Evolutionary conservation across 2,797 vertebrate genomes (phyloP).

Genomic region (Pseudocheirus occidentalis): DNA sequence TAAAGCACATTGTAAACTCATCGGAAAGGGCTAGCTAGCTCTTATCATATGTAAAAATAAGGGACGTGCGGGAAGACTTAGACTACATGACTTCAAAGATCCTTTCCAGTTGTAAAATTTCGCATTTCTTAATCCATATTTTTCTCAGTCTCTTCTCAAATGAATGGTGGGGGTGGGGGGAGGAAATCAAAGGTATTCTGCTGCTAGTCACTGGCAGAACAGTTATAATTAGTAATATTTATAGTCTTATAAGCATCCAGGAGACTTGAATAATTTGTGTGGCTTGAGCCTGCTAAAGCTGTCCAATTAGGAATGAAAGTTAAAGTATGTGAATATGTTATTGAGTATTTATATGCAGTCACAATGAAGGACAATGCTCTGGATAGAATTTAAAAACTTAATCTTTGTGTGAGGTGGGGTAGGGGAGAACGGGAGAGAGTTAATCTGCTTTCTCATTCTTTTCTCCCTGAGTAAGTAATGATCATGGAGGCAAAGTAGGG

Average conservation of each 20-base stretch:
- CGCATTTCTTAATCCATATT: not conserved
- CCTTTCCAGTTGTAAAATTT: not conserved
- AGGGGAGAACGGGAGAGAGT: not conserved
- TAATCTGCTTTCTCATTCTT: not conserved
- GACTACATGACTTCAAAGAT: not conserved
- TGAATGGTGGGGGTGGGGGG: no score
- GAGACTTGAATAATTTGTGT: not conserved
- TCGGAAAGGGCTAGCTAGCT: not conserved
- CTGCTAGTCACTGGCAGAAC: not conserved
- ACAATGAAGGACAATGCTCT: not conserved
- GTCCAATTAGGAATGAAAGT: not conserved
- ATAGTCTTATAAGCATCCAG: not conserved
- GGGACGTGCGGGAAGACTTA: not conserved
- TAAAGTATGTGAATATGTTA: not conserved
- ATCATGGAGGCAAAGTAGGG: not conserved
- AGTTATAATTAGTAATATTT: not conserved
- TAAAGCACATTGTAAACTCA: not conserved
- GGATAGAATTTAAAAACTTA: not conserved
- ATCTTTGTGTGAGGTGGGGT: not conserved
- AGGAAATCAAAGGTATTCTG: not conserved
- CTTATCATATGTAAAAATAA: not conserved
- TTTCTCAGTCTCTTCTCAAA: not conserved
- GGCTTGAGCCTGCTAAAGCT: not conserved
- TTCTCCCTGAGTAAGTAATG: not conserved
- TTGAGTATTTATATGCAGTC: not conserved